A percentile compares a stretch with the other conserved stretches of the same genome.
Evolutionary conservation across 2,888 invertebrate genomes (phyloP).

Genomic region (Petrophora chlorosata): DNA sequence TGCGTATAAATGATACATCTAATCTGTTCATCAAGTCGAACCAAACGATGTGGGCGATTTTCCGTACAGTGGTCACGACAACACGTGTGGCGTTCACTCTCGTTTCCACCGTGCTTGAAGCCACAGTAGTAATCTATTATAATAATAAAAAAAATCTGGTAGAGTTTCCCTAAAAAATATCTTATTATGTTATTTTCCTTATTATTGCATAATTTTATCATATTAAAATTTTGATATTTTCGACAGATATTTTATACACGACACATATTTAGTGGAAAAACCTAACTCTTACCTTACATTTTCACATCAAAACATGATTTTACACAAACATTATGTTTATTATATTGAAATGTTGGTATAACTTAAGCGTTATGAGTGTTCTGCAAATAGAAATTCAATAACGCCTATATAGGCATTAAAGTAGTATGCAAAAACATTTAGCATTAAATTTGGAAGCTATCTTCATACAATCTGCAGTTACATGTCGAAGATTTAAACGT

Average conservation of each 20-base stretch:
- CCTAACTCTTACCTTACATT: neutral
- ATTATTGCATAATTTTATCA: too few species aligned
- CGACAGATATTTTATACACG: too few species aligned
- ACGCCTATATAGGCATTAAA: constrained; percentile 33
- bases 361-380: constrained; percentile 7
- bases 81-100: constrained; percentile 41
- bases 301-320: neutral
- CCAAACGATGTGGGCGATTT: constrained; percentile 60
- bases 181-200: too few species aligned
- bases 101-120: constrained; percentile 29
- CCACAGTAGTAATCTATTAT: constrained; percentile 9
- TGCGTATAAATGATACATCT: constrained; percentile 49
- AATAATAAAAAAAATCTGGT: constrained; percentile 1
- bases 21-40: constrained; percentile 64
- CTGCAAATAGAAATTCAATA: constrained; percentile 24
- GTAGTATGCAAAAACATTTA: too few species aligned
- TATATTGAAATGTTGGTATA: constrained; percentile 9
- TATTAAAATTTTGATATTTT: too few species aligned
- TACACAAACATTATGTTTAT: neutral
- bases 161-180: neutral
- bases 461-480: constrained; percentile 55
- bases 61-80: constrained; percentile 61
- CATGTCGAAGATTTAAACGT: constrained; percentile 50
- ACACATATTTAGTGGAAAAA: too few species aligned
- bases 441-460: constrained; percentile 53